Conservation (phyloP, 2,797 vertebrate species). For the Staurois parvus region DNA sequence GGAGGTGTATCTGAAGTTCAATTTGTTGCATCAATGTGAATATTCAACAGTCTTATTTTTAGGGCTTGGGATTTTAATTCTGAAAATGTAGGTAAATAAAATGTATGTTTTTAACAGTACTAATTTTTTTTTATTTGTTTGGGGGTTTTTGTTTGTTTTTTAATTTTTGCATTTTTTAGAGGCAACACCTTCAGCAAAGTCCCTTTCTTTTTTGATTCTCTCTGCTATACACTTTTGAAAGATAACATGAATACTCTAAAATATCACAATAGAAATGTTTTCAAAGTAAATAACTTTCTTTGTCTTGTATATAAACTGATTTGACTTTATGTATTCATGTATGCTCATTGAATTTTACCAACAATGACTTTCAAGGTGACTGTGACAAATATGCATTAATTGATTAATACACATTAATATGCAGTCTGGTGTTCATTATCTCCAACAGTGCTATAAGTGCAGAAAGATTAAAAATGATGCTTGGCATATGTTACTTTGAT, state of each 20-base stretch:
- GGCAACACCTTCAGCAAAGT: no score
- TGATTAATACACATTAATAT: conserved; percentile 59
- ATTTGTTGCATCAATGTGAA: no score
- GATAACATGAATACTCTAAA: no score
- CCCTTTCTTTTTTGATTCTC: no score
- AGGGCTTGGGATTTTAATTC: no score
- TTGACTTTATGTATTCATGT: conserved; percentile 37
- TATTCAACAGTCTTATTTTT: no score
- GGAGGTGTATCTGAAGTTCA: no score
- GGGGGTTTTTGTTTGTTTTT: no score
- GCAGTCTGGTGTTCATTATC: conserved; percentile 59
- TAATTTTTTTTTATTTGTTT: no score
- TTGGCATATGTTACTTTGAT: conserved; percentile 44
- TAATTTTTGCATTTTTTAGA: no score
- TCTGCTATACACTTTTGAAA: no score
- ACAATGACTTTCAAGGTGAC: conserved; percentile 55
- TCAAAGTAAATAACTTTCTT: conserved; percentile 18
- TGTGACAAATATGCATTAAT: conserved; percentile 58
- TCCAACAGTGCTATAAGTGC: conserved; percentile 43
- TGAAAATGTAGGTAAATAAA: no score
- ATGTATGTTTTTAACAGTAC: background rate
- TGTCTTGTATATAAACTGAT: background rate
- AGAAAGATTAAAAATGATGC: conserved; percentile 58
- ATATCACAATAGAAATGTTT: background rate
- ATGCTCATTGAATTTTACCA: conserved; percentile 41